These are phyloP conservation scores for Dicrurus megarhynchus DNA, from an alignment of 2,113 vertebrate species.

Conservation along the genomic window DNA sequence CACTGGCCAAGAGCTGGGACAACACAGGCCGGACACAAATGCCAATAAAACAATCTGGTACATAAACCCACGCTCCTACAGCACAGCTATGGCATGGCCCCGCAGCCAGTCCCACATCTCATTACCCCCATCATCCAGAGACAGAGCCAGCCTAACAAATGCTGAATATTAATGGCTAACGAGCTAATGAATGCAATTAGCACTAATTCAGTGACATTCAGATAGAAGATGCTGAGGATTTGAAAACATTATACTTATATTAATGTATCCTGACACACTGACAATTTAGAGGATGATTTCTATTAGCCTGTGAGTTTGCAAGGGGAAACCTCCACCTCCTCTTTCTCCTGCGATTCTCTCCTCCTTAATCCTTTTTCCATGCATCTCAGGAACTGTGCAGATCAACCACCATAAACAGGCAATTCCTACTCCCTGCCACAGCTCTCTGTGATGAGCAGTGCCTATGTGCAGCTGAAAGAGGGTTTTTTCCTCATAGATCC, in stretches of 20 bases:
- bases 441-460: neutral
- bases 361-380: conserved; percentile 2
- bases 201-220: neutral
- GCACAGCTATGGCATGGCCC: neutral
- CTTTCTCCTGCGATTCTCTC: neutral
- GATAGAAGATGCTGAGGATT: neutral
- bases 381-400: neutral
- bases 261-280: neutral
- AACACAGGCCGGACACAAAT: neutral
- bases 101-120: neutral
- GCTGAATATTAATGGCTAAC: neutral
- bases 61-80: neutral
- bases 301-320: neutral
- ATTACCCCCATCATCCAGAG: neutral
- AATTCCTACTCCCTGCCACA: neutral
- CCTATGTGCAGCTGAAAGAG: neutral
- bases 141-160: neutral
- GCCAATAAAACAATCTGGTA: neutral
- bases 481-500: neutral
- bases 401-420: neutral
- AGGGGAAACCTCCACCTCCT: conserved; percentile 3
- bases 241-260: conserved; percentile 7
- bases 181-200: conserved; percentile 11
- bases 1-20: neutral
- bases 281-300: conserved; percentile 23